Percentiles rank a stretch among this genome's conserved stretches.
Conservation (phyloP, 2,113 vertebrate genomes). For the Azemiops feae region DNA sequence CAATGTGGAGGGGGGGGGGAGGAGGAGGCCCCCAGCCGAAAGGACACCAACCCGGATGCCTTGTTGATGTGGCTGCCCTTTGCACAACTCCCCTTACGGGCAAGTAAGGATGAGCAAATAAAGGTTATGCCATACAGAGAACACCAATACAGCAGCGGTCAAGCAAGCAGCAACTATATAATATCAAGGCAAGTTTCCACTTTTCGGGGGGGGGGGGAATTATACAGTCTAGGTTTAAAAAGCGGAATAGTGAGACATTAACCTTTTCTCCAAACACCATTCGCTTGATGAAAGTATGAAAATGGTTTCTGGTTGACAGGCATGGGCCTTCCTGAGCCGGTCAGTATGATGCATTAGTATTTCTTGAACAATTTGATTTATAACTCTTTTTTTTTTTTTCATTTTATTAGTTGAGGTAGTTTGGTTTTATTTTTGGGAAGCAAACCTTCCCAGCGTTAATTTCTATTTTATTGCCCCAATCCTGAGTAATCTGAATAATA, state of each 20-base stretch:
- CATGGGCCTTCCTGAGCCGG: neutral
- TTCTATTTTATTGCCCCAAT: neutral
- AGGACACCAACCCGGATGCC: neutral
- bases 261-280: neutral
- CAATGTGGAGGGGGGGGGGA: neutral
- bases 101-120: neutral
- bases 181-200: neutral
- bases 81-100: neutral
- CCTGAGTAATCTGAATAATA: neutral
- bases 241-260: neutral
- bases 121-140: neutral
- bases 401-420: constrained; percentile 4
- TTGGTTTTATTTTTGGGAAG: neutral
- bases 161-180: neutral
- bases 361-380: constrained; percentile 13
- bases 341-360: neutral
- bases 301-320: neutral
- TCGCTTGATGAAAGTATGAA: neutral
- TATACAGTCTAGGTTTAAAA: neutral
- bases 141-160: neutral
- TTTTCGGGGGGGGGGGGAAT: neutral
- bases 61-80: neutral
- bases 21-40: neutral
- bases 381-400: neutral
- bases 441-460: neutral